Conservation (phyloP, 1,140 invertebrate species). For the Leptinotarsa undecemlineata region DNA sequence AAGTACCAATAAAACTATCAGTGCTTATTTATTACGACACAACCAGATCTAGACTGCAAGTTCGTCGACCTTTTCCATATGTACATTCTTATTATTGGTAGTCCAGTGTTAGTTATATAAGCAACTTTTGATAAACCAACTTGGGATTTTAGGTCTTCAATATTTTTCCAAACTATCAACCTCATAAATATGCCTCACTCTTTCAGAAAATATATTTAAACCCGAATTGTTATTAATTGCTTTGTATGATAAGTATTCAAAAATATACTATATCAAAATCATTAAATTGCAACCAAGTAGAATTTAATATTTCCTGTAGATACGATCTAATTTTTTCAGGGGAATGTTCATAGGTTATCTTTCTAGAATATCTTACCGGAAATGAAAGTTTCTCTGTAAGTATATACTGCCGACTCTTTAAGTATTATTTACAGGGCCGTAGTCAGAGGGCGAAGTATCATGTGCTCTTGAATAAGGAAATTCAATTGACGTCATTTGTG, state of each 20-base stretch:
- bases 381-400: not conserved
- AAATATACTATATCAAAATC: no score
- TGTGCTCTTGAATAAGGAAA: no score
- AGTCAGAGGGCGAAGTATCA: no score
- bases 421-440: no score
- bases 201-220: no score
- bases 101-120: not conserved
- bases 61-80: conserved; percentile 13
- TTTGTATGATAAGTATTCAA: no score
- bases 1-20: conserved; percentile 7
- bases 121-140: not conserved
- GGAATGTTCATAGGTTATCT: not conserved
- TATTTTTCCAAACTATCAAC: no score
- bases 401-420: not conserved
- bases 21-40: conserved; percentile 17
- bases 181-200: no score
- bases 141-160: no score
- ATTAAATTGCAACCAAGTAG: not conserved
- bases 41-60: conserved; percentile 17
- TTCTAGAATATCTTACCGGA: not conserved
- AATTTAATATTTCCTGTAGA: not conserved
- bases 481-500: no score
- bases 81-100: conserved; percentile 17
- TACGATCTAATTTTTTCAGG: not conserved
- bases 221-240: no score